Conservation (phyloP, 2,888 invertebrate species). For the Blera fallax region DNA sequence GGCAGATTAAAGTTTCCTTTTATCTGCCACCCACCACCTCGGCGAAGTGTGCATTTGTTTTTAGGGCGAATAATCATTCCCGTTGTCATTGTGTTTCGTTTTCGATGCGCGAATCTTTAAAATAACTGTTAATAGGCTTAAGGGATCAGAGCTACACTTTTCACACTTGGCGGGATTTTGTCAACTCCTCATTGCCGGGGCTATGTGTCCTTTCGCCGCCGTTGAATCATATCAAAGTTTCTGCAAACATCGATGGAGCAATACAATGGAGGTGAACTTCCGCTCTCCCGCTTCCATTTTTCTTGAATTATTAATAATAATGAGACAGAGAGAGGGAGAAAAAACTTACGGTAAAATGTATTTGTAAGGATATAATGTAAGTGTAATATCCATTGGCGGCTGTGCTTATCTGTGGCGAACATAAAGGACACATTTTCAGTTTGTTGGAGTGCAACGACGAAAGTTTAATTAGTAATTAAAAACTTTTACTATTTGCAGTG, state of each 20-base stretch:
- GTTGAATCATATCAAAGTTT: conserved; percentile 63
- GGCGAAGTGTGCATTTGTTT: conserved; percentile 19
- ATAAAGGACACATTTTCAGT: conserved; percentile 65
- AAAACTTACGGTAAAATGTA: conserved; percentile 7
- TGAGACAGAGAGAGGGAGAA: conserved; percentile 1
- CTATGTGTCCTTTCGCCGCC: conserved; percentile 13
- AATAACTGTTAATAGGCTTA: conserved; percentile 70
- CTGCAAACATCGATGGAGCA: conserved; percentile 67
- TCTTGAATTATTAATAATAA: conserved; percentile 62
- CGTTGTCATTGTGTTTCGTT: conserved; percentile 40
- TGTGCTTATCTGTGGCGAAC: conserved; percentile 63
- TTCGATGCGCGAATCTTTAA: conserved; percentile 56
- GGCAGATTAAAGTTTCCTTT: conserved; percentile 45
- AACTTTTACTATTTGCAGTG: conserved; percentile 70
- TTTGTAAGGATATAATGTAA: conserved; percentile 25
- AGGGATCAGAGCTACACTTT: conserved; percentile 60
- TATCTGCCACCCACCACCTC: neutral
- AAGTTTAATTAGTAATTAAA: conserved; percentile 72
- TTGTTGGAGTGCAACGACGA: conserved; percentile 58
- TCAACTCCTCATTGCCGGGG: neutral
- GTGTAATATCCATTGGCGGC: conserved; percentile 45
- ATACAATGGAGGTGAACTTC: conserved; percentile 50
- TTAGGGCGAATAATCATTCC: conserved; percentile 40
- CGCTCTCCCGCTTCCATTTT: conserved; percentile 28
- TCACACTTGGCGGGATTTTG: conserved; percentile 40